Conservation (phyloP, 2,888 invertebrate genomes). For the Eristalis intricaria region DNA sequence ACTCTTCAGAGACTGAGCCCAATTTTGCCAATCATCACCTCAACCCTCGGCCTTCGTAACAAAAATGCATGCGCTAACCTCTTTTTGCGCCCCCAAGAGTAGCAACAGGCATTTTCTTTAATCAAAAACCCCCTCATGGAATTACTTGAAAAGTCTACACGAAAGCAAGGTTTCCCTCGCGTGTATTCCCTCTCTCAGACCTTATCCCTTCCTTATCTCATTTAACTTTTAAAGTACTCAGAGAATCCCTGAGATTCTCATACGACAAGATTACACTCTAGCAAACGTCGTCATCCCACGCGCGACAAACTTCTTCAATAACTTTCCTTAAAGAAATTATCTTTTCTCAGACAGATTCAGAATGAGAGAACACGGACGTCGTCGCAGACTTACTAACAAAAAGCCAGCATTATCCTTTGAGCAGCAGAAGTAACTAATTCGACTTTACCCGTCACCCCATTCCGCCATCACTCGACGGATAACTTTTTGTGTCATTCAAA, state of each 20-base stretch:
- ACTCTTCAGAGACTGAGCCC: no score
- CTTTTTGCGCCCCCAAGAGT: not conserved
- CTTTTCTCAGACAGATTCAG: conserved; percentile 33
- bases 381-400: conserved; percentile 34
- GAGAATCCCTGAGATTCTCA: not conserved
- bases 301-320: conserved; percentile 50
- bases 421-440: conserved; percentile 45
- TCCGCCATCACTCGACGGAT: not conserved
- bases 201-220: not conserved
- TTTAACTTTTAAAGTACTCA: not conserved
- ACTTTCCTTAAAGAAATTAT: conserved; percentile 51
- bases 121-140: not conserved
- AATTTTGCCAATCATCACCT: no score
- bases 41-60: no score
- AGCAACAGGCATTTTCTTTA: not conserved
- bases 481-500: conserved; percentile 34
- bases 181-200: not conserved
- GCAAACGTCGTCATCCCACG: not conserved
- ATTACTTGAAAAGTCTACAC: not conserved
- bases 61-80: no score
- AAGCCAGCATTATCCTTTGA: conserved; percentile 55
- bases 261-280: not conserved
- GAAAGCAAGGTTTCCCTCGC: not conserved
- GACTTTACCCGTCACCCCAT: conserved; percentile 20
- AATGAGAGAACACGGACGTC: not conserved